Evolutionary conservation across 2,888 invertebrate species (phyloP).

Genomic region (Tubiluchus corallicola): DNA sequence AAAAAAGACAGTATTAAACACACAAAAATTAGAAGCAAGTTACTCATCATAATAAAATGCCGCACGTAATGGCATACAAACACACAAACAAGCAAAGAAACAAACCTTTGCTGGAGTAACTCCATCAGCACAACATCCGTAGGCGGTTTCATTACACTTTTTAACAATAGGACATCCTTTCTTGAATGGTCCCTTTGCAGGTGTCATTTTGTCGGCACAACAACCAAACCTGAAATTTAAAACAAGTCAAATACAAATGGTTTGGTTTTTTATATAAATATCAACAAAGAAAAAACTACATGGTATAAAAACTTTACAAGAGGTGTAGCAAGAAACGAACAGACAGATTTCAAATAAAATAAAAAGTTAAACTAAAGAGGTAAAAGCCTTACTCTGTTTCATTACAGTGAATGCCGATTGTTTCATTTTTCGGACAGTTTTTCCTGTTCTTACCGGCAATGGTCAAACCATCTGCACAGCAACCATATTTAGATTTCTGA

Average conservation of each 20-base stretch:
- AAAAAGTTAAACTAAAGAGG: no score
- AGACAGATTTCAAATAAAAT: no score
- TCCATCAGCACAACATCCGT: constrained; percentile 82
- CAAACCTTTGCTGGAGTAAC: constrained; percentile 43
- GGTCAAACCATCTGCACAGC: constrained; percentile 61
- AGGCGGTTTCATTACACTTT: constrained; percentile 35
- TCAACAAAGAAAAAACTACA: no score
- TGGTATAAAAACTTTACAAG: no score
- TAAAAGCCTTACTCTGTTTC: background rate
- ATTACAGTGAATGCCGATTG: background rate
- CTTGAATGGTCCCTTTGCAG: constrained; percentile 59
- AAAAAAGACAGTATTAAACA: no score
- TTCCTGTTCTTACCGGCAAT: constrained; percentile 42
- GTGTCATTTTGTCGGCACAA: constrained; percentile 60
- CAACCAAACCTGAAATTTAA: constrained; percentile 45
- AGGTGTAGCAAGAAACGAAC: no score
- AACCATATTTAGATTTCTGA: constrained; percentile 56
- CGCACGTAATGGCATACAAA: no score
- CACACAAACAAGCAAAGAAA: no score
- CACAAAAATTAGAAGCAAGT: no score
- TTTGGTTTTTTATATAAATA: no score
- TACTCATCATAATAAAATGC: no score
- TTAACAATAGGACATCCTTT: constrained; percentile 38
- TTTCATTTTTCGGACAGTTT: constrained; percentile 44
- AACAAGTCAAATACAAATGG: no score